A percentile compares a stretch with the other conserved stretches of the same genome.
Evolutionary conservation across 2,113 vertebrate species (phyloP).

Genomic region (Microtus montanus): DNA sequence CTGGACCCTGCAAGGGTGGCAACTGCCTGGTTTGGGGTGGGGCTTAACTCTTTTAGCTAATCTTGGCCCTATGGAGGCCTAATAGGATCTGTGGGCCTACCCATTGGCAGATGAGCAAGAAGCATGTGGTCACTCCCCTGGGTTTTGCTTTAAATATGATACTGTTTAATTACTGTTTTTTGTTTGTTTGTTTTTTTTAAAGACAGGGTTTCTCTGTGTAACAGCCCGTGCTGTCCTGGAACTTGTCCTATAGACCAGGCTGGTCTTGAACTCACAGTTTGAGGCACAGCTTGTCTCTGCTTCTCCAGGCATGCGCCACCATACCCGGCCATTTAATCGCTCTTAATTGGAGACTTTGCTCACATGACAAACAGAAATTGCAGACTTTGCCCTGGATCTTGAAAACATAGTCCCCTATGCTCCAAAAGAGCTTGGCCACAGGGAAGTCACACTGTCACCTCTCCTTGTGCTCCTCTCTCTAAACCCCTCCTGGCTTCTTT

Average conservation of each 20-base stretch:
- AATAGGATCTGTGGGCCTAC: background rate
- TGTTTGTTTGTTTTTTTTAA: too few relatives aligned
- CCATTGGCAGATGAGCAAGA: background rate
- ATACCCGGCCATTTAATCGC: background rate
- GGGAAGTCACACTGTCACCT: background rate
- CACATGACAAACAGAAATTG: background rate
- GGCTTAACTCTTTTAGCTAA: background rate
- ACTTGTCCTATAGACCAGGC: background rate
- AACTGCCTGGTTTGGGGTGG: background rate
- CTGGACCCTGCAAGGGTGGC: background rate
- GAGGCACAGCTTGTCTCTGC: background rate
- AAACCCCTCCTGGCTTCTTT: background rate
- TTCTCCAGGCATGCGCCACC: background rate
- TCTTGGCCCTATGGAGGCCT: too few relatives aligned
- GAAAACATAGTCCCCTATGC: background rate
- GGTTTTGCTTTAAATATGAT: background rate
- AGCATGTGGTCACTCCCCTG: background rate
- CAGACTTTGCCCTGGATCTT: background rate
- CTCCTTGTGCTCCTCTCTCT: background rate
- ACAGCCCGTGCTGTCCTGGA: background rate
- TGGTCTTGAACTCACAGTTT: background rate
- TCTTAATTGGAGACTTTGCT: background rate
- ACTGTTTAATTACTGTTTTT: background rate
- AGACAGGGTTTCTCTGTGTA: background rate
- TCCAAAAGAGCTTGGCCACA: background rate